A percentile compares a stretch with the other conserved stretches of the same genome.
Evolutionary conservation across 2,113 vertebrate genomes (phyloP).

Genomic region (Trochalopteron elliotii): DNA sequence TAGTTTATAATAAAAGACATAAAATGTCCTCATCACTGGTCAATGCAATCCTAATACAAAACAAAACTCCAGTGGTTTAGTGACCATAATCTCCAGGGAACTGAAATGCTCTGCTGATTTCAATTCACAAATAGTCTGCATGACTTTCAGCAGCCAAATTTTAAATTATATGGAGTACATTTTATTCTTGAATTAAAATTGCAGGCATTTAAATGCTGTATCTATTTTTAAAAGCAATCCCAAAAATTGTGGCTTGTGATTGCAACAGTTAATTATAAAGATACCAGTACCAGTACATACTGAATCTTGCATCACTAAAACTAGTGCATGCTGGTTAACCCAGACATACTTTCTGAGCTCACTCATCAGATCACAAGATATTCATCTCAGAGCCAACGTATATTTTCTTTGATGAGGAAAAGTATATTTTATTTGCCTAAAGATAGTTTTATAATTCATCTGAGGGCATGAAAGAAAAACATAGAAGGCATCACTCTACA

Average conservation of each 20-base stretch:
- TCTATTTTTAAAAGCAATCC: slow-evolving; percentile 72
- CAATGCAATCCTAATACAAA: slow-evolving; percentile 40
- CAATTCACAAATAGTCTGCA: slow-evolving; percentile 72
- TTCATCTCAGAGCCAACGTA: background rate
- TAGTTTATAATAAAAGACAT: slow-evolving; percentile 32
- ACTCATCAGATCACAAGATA: slow-evolving; percentile 72
- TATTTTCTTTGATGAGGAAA: slow-evolving; percentile 9
- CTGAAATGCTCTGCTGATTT: slow-evolving; percentile 58
- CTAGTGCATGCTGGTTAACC: slow-evolving; percentile 68
- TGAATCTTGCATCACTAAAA: slow-evolving; percentile 57
- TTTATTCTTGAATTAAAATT: slow-evolving; percentile 82
- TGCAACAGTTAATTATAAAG: slow-evolving; percentile 68
- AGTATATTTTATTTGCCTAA: background rate
- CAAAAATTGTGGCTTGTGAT: slow-evolving; percentile 72
- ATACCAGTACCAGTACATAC: slow-evolving; percentile 54
- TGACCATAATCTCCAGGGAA: slow-evolving; percentile 28
- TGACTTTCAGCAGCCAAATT: slow-evolving; percentile 70
- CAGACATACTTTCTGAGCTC: slow-evolving; percentile 73
- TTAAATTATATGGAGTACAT: slow-evolving; percentile 69
- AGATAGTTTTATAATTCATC: background rate
- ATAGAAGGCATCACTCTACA: background rate
- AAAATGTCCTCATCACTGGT: slow-evolving; percentile 34
- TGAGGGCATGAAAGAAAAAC: background rate
- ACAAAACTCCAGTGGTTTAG: slow-evolving; percentile 48
- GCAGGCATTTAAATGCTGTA: slow-evolving; percentile 67